A percentile compares a stretch with the other conserved stretches of the same genome.
These are phyloP conservation scores for Toxostoma redivivum DNA, from an alignment of 2,113 vertebrate genomes.

Conservation along the genomic window DNA sequence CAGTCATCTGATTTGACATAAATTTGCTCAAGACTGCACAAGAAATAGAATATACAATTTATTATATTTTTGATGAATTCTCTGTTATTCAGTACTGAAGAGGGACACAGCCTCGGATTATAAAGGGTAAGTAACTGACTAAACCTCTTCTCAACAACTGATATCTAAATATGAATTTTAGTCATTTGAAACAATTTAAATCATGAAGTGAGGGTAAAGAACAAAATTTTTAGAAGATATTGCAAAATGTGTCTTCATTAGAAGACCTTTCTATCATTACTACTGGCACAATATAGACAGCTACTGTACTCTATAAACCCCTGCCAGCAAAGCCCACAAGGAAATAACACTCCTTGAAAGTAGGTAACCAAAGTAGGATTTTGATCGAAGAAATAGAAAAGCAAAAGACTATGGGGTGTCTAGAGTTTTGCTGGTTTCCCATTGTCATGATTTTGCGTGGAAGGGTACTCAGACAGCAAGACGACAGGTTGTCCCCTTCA, in stretches of 20 bases:
- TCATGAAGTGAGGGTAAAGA: not conserved
- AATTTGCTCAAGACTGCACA: not conserved
- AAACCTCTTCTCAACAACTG: not conserved
- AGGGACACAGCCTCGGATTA: not conserved
- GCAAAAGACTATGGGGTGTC: not conserved
- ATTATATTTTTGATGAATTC: not conserved
- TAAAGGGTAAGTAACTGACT: not conserved
- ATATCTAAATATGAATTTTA: not conserved
- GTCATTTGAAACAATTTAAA: not conserved
- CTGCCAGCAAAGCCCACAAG: not conserved
- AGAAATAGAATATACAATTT: not conserved
- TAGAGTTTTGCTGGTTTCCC: not conserved
- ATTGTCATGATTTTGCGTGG: not conserved
- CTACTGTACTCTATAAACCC: not conserved
- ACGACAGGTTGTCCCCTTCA: not conserved
- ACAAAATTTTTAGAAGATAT: not conserved
- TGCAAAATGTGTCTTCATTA: not conserved
- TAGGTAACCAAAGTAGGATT: not conserved
- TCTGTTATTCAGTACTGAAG: not conserved
- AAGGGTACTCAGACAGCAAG: not conserved
- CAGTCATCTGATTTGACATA: not conserved
- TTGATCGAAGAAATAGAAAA: not conserved
- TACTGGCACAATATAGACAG: not conserved
- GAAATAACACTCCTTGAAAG: not conserved
- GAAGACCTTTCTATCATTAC: not conserved